Evolutionary conservation across 2,888 invertebrate genomes (phyloP), one percentile per base, ranked within the genome.

Genomic region (Eilema griseolum): DNA sequence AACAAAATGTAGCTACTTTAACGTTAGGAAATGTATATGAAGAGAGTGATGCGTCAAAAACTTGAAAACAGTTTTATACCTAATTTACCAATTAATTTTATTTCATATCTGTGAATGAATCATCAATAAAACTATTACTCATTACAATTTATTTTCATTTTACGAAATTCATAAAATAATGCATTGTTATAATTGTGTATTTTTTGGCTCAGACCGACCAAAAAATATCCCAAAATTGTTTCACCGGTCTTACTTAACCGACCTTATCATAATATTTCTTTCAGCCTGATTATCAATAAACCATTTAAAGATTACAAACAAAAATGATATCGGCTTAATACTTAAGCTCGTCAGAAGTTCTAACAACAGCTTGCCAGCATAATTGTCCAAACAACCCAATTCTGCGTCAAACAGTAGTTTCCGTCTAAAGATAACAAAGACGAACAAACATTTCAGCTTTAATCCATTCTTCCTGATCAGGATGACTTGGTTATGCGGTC

Each of bases 401-500:
- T 83, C 69, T 61, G 76, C 69, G 65, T 57, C 69, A 79, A 81
- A 76, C 75, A 78, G 66, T 20, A 66, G 77, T 73, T 78, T 80
- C 83, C 82, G 82, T 78, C 73, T 75, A 77, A 83, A 57, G 74
- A 75, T 66, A 78, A 81, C 80, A 77, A 81, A 78, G 77, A 74
- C 71, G 79, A 66, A 75, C 81, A 83, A 76, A 83, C 77, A 79
- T 63, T 71, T 78, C 76, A 83, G 82, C 70, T 66, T 69, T 89
- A 90, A 92, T 90, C 92, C 89, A 78, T 79, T 87, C 90, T 92
- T 93, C 92, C 93, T 92, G 90, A 80, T 83, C 84, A 75, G 79
- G 87, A 88, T 89, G 90, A 84, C 85, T 86, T 83, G 78, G 74
- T 85, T 87, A 92, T 92, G 90, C 81, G 86, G 89, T 92, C 92